Base-by-base conservation (phyloP, 2,888 invertebrate species). In the Heteromyza rotundicornis region DNA sequence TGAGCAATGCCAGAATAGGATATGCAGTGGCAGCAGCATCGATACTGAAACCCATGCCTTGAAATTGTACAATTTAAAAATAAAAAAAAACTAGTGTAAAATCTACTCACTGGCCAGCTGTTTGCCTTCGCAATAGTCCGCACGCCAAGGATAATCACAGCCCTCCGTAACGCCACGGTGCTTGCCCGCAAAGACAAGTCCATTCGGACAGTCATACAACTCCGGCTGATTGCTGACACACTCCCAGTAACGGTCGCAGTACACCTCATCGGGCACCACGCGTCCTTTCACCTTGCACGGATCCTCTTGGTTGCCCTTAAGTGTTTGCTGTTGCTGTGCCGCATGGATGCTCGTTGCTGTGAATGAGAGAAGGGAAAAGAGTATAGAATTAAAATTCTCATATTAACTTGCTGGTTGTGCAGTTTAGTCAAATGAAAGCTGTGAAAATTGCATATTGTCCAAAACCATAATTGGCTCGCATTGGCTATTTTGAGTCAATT, bases 81-180 rank as follows among this genome's bases (percentile, higher is more conserved):
- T 47, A 44, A 47, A 32, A 19, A 52, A n/a, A 7, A n/a, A 57
- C n/a, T n/a, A n/a, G n/a, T n/a, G n/a, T n/a, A n/a, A n/a, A n/a
- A n/a, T n/a, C n/a, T 59, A 85, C 88, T 86, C 81, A 89, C 88
- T 91, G 24, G 89, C 88, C 80, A 91, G 90, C 84, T 88, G 91
- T 86, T 93, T 89, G 76, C 89, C 87, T 81, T 92, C 92, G 83
- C 94, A 94, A 83, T 94, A 93, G 80, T 92, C 92, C 8, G 93
- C 91, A 71, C 94, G 87, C 94, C 94, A 94, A 0, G 94, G 94
- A 75, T 94, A 94, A 82, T 95, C 94, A 77, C 94, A 94, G 1
- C 93, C 94, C 77, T 94, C 94, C 1, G 94, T 93, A 8, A 94
- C 93, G 2, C 94, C 94, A 51, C 93, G 86, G 75, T 94, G 90